Evolutionary conservation across 2,888 invertebrate genomes (phyloP).

Genomic region (Andrena praecox): DNA sequence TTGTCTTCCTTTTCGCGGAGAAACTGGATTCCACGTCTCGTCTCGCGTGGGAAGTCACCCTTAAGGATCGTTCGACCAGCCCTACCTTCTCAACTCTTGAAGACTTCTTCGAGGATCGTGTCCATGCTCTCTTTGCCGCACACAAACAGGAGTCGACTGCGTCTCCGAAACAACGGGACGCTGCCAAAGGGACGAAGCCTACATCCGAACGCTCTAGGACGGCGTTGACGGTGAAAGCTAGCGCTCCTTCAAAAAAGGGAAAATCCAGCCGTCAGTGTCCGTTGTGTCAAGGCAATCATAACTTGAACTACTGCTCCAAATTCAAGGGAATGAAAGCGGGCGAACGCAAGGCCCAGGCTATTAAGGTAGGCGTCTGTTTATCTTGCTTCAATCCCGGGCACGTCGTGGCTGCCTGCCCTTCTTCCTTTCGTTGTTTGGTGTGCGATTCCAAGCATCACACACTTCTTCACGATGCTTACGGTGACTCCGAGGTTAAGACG

Average conservation of each 20-base stretch:
- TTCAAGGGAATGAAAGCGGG: neutral
- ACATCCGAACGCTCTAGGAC: neutral
- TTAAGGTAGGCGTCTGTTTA: neutral
- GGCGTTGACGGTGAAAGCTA: neutral
- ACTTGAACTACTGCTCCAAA: neutral
- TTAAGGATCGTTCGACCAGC: neutral
- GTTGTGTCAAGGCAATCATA: neutral
- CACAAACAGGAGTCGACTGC: neutral
- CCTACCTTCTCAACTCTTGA: neutral
- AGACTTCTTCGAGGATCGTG: neutral
- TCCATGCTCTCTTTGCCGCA: neutral
- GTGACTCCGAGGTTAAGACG: neutral
- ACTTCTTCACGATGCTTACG: neutral
- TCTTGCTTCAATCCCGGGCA: neutral
- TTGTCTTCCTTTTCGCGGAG: neutral
- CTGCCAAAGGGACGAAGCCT: neutral
- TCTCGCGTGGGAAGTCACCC: neutral
- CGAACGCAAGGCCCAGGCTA: neutral
- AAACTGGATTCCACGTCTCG: neutral
- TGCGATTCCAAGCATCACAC: neutral
- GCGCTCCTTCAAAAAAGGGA: too few species aligned
- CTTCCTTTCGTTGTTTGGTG: neutral
- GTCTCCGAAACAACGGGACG: neutral
- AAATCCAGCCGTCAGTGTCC: neutral
- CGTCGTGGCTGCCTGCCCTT: neutral